phyloP scores from a whole-genome alignment of 2,888 invertebrate genomes.

The Dilophus febrilis region DNA sequence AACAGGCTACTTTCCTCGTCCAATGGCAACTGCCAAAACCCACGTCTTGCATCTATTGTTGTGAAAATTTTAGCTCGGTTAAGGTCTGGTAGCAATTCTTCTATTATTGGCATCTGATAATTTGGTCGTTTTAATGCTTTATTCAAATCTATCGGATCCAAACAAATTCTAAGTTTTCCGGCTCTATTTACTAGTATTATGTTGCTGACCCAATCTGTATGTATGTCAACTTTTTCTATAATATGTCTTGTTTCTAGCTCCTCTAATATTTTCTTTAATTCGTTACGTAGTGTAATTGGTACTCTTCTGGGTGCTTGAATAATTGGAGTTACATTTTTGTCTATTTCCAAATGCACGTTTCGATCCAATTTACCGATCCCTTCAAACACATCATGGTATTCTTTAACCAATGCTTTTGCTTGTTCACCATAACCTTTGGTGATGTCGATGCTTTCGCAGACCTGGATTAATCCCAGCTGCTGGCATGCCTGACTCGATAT shows the following conservation, averaged over 20 bases:
- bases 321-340: not conserved
- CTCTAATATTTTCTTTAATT: not conserved
- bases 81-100: slow-evolving; percentile 6
- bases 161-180: slow-evolving; percentile 6
- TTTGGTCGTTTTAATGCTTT: slow-evolving; percentile 4
- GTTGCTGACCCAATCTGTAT: slow-evolving; percentile 7
- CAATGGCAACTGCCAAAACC: slow-evolving; percentile 10
- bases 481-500: too few relatives aligned
- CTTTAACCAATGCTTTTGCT: too few relatives aligned
- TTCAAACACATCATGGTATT: too few relatives aligned
- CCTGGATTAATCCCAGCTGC: too few relatives aligned
- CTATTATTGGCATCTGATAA: slow-evolving; percentile 6
- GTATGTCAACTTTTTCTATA: slow-evolving; percentile 3
- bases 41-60: slow-evolving; percentile 7
- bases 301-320: not conserved
- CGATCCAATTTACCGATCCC: too few relatives aligned
- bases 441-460: too few relatives aligned
- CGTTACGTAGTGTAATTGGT: not conserved
- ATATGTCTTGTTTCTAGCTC: not conserved
- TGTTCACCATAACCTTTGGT: too few relatives aligned
- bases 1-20: not conserved
- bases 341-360: too few relatives aligned
- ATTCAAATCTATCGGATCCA: slow-evolving; percentile 6
- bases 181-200: too few relatives aligned
- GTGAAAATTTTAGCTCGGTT: slow-evolving; percentile 2